Evolutionary conservation across 30 jellyfish, hydroid and myxozoan genomes (phyloP), one percentile per base, ranked within the genome.

Genomic region (Rhopilema esculentum): DNA sequence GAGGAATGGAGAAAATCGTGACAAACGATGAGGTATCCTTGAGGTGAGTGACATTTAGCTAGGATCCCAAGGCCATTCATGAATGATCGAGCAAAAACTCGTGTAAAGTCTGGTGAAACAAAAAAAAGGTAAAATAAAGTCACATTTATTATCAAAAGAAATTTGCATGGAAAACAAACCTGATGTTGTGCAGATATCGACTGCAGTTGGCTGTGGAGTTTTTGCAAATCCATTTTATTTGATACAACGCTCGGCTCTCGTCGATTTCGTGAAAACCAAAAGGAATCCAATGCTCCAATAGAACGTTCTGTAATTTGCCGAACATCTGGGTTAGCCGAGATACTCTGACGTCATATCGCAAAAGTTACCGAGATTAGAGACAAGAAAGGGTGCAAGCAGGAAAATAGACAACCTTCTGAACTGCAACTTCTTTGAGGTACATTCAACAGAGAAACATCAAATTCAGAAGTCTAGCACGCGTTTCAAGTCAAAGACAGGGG

Each of bases 101-200:
- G 12, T 6, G 57, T 12, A 40, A 12, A 40, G 12, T 40, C 57
- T 40, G 6, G 57, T 12, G 12, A 63, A 63, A n/a, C 72, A 63
- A 18, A 7, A 63, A 63, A 63, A 63, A 63, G 72, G 4, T 6
- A 7, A 24, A 63, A 63, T 2, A 20, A n/a, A 63, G 8, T n/a
- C 17, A 6, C 4, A 19, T 24, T 2, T 1, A 63, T 63, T 63
- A 24, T 63, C 8, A 24, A n/a, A 1, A 2, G 8, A 8, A 18
- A 63, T 19, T 2, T 63, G 16, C 16, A 63, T 18, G n/a, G 26
- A 2, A 27, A 9, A 66, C 68, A 12, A 19, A 85, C 94, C 94
- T 85, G 88, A 78, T 85, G 94, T 22, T 85, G 94, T 8, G 69
- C 50, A 25, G 94, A 30, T 16, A 85, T 67, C 24, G 94, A 85